Evolutionary conservation across 2,888 invertebrate genomes (phyloP), one percentile per base, ranked within the genome.

Genomic region (Malacosoma neustria): DNA sequence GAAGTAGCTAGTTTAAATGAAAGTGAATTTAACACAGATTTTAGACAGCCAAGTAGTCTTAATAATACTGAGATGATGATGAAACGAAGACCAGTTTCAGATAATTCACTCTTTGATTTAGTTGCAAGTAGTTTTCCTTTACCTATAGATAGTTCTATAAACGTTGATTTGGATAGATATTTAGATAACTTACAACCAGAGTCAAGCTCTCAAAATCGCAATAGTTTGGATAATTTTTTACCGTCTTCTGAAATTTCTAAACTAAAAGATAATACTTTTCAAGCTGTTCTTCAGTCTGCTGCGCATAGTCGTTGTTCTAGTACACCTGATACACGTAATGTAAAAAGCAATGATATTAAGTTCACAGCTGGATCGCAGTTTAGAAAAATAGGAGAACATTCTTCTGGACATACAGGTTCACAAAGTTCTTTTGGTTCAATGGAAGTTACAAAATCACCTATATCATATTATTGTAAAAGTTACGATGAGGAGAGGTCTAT

Each of bases 41-140:
- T 89, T 4, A 75, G 90, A 39, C 70, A 81, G 57, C 63, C 73
- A 1, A 63, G 72, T 40, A 60, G 52, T 13, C 79, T 76, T 46
- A 84, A 81, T 47, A 87, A 89, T 42, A 84, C 89, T 30, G 89
- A 90, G 53, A 81, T 87, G 14, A 88, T 89, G 50, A 67, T 91
- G 31, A 93, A 92, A 54, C 82, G 93, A 35, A 80, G 93, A 47
- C 93, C 93, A 0, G 86, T 94, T 3, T 93, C 93, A 12, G 92
- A 92, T 58, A 92, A 93, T 51, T 92, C 91, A 34, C 75, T 90
- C 31, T 91, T 91, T 58, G 91, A 92, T 61, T 77, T 92, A 32
- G 89, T 89, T 40, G 88, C 89, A 7, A 71, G 89, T 12, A 88
- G 88, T 48, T 86, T 87, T 40, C 84, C 88, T 29, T 81, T 82